Percentiles rank a stretch among this genome's conserved stretches.
phyloP scores from a whole-genome alignment of 2,797 vertebrate genomes.

The Coreius guichenoti region DNA sequence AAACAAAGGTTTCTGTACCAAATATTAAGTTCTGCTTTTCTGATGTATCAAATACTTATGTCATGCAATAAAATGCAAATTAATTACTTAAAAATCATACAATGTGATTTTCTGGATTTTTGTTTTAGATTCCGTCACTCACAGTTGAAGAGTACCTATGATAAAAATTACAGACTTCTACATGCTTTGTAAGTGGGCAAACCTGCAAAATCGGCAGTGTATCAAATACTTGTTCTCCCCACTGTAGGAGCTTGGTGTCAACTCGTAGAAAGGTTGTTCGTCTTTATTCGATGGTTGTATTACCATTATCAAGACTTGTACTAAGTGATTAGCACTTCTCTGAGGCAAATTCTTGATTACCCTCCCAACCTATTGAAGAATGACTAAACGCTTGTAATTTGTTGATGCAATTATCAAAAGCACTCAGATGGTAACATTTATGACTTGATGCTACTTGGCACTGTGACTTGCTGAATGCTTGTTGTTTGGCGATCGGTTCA shows the following conservation, averaged over 20 bases:
- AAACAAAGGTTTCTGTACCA: too few relatives aligned
- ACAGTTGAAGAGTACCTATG: too few relatives aligned
- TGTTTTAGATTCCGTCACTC: too few relatives aligned
- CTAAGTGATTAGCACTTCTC: conserved; percentile 46
- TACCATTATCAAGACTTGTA: conserved; percentile 23
- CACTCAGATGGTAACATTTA: conserved; percentile 46
- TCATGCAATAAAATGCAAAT: too few relatives aligned
- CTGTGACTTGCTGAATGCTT: neutral
- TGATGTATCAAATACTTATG: too few relatives aligned
- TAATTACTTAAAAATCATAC: too few relatives aligned
- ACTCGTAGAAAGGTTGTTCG: neutral
- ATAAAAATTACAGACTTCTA: too few relatives aligned
- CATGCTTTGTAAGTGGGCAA: too few relatives aligned
- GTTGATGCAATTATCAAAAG: conserved; percentile 58
- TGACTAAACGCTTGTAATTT: conserved; percentile 52
- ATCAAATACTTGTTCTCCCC: too few relatives aligned
- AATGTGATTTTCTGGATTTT: too few relatives aligned
- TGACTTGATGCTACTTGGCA: neutral
- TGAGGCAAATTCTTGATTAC: conserved; percentile 47
- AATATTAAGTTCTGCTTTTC: too few relatives aligned
- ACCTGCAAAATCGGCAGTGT: too few relatives aligned
- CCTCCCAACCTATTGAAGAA: conserved; percentile 54
- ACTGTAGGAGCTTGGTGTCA: conserved; percentile 29
- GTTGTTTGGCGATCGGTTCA: neutral
- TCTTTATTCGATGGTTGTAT: conserved; percentile 3